Base-by-base conservation (phyloP, 2,797 vertebrate species). In the Catamblyrhynchus diadema region DNA sequence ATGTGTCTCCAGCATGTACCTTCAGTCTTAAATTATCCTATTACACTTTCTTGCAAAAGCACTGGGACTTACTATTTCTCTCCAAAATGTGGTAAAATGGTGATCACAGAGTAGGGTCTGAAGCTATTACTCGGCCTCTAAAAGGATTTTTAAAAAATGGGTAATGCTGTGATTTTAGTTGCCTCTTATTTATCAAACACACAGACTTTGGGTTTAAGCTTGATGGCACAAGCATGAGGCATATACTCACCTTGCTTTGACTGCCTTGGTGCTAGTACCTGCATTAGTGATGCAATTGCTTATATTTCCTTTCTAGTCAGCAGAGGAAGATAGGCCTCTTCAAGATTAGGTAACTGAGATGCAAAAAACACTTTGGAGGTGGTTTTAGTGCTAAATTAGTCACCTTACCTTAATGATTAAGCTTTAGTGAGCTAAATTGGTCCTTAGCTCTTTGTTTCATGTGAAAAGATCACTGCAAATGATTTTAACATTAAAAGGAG, bases 381-480 rank as follows among this genome's bases (percentile, higher is more conserved):
- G 80, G 86, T 69, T 86, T 48, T 18, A 65, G 65, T 59, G n/a
- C 65, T 93, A 81, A 90, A 86, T 94, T 93, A 91, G 75, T 86
- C 50, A 81, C 75, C 64, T 91, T 83, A 92, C 74, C n/a, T 60
- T 85, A 88, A 90, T 69, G 57, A 88, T 94, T 94, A 90, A 57
- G 61, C 57, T 89, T 88, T 81, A 83, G 85, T 37, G 72, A 85
- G 80, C 77, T 94, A 66, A 91, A 91, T 93, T 1, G 3, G 72
- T 93, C 35, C 69, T 88, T 81, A 85, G 79, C n/a, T 88, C 69
- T 88, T 85, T 59, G 62, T 91, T 95, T 89, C 71, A 22, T 48
- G 78, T 85, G 75, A 67, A 84, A 88, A 82, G 77, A 93, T 73
- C 37, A 21, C 53, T 64, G 62, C n/a, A 77, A 88, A 64, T 6